A percentile compares a stretch with the other conserved stretches of the same genome.
phyloP scores from a whole-genome alignment of 2,888 invertebrate genomes.

The Eudemis profundana region DNA sequence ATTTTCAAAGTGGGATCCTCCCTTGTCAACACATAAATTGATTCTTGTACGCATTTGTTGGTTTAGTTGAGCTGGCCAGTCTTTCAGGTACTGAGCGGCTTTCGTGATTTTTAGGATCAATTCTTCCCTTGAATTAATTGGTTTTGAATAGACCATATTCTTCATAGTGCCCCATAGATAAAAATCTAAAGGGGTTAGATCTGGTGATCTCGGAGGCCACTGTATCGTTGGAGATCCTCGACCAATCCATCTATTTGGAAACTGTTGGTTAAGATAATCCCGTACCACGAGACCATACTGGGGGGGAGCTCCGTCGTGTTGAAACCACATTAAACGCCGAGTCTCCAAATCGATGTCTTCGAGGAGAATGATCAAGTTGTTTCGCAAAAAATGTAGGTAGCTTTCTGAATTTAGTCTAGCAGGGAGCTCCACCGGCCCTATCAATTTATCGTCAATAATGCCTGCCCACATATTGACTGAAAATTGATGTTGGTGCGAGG shows the following conservation, averaged over 20 bases:
- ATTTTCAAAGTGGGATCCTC: not conserved
- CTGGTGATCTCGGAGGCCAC: no score
- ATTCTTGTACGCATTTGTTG: not conserved
- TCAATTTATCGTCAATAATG: constrained; percentile 15
- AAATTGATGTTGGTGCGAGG: not conserved
- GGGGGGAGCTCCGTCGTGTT: constrained; percentile 15
- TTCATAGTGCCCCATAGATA: not conserved
- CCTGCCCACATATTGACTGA: not conserved
- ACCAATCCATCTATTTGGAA: constrained; percentile 9
- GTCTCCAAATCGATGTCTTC: constrained; percentile 13
- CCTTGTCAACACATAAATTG: not conserved
- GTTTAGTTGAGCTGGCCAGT: not conserved
- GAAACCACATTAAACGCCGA: constrained; percentile 2
- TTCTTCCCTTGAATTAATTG: no score
- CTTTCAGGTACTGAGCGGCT: constrained; percentile 2
- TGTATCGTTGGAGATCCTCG: not conserved
- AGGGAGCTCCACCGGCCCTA: constrained; percentile 3
- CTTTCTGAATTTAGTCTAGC: not conserved
- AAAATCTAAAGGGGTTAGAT: constrained; percentile 1
- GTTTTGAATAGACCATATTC: constrained; percentile 6
- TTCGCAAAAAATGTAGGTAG: constrained; percentile 15
- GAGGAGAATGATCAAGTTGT: constrained; percentile 4
- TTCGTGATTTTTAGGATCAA: not conserved
- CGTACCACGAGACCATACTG: not conserved
- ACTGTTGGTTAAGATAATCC: not conserved